These are phyloP conservation scores for Stigmatopora argus DNA, from an alignment of 2,113 vertebrate species.

Conservation along the genomic window DNA sequence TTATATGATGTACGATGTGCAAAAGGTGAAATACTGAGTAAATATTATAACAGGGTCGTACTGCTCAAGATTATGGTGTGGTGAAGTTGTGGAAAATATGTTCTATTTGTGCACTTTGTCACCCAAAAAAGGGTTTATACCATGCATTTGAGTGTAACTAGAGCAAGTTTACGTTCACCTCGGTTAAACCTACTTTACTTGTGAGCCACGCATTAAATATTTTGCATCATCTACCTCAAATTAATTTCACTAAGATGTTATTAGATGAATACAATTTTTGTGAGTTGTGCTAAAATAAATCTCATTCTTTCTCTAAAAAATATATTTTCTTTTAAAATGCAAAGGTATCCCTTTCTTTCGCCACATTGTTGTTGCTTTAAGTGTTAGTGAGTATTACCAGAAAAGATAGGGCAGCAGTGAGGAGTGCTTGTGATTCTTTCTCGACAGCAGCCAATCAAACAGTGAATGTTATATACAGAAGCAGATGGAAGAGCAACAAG, in stretches of 20 bases:
- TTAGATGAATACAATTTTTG: too few relatives aligned
- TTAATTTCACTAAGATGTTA: too few relatives aligned
- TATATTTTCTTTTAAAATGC: not conserved
- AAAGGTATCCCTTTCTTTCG: not conserved
- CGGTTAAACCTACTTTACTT: too few relatives aligned
- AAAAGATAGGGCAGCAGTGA: slow-evolving; percentile 40
- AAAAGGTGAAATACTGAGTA: not conserved
- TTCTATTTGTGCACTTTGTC: not conserved
- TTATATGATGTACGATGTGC: not conserved
- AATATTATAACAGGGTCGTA: not conserved
- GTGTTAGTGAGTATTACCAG: slow-evolving; percentile 46
- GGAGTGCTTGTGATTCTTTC: slow-evolving; percentile 30
- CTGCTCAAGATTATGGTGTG: not conserved
- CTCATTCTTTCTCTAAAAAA: not conserved
- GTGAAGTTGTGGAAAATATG: not conserved
- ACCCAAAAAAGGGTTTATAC: not conserved
- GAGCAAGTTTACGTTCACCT: too few relatives aligned
- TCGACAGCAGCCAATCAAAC: slow-evolving; percentile 56
- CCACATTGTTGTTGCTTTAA: slow-evolving; percentile 32
- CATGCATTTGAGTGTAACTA: not conserved
- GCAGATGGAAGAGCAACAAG: slow-evolving; percentile 65
- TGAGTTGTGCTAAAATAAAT: not conserved
- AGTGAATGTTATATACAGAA: slow-evolving; percentile 55
- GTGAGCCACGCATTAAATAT: too few relatives aligned
- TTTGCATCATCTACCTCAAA: not conserved